Conservation (phyloP, 2,888 invertebrate species). For the Pristionchus fissidentatus region DNA sequence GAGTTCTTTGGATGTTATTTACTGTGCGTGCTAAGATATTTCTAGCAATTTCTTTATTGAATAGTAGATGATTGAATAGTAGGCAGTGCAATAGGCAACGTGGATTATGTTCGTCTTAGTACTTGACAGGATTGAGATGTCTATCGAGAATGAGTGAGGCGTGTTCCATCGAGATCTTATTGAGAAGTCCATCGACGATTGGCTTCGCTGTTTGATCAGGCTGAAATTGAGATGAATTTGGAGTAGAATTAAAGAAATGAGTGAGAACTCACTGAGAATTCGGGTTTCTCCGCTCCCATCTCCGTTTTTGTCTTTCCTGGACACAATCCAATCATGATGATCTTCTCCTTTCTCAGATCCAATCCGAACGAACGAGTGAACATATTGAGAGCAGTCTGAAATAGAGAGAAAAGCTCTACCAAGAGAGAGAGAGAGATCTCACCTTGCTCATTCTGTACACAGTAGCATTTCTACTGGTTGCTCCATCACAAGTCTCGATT, state of each 20-base stretch:
- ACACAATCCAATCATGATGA: conserved; percentile 9
- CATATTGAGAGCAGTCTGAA: conserved; percentile 38
- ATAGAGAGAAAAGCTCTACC: neutral
- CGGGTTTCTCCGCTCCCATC: neutral
- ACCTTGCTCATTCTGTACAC: conserved; percentile 44
- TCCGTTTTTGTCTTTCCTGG: conserved; percentile 32
- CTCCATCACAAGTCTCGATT: conserved; percentile 15
- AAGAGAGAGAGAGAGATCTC: neutral
- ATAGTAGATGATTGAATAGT: too few relatives aligned
- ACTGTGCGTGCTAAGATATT: too few relatives aligned
- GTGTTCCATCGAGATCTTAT: conserved; percentile 33
- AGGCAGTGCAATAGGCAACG: too few relatives aligned
- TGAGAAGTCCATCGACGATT: neutral
- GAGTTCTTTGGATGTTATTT: too few relatives aligned
- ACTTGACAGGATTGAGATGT: conserved; percentile 37
- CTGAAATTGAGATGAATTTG: conserved; percentile 22
- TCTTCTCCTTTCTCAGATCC: conserved; percentile 17
- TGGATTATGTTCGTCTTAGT: neutral
- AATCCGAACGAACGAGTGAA: conserved; percentile 30
- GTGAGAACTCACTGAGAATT: conserved; percentile 1
- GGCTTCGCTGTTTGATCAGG: neutral
- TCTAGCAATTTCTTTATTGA: too few relatives aligned
- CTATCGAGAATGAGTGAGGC: conserved; percentile 22
- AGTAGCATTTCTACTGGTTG: conserved; percentile 11
- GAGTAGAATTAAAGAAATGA: too few relatives aligned